phyloP scores from a whole-genome alignment of 2,888 invertebrate species.

The Metopia argyrocephala region DNA sequence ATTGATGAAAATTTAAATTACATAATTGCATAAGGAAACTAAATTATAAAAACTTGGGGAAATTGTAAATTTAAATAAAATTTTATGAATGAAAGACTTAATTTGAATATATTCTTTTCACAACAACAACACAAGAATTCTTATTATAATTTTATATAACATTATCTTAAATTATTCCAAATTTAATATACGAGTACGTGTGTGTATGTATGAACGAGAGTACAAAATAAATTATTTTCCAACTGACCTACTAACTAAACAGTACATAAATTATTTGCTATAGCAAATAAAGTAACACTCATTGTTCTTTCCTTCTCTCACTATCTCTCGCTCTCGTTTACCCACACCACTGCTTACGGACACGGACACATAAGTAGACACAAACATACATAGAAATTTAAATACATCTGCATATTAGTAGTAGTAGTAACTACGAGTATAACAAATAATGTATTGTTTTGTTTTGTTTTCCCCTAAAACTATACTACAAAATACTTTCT shows the following conservation, averaged over 20 bases:
- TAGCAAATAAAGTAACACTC: slow-evolving; percentile 10
- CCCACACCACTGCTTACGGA: neutral
- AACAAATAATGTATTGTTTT: slow-evolving; percentile 27
- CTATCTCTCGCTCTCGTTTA: neutral
- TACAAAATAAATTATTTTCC: slow-evolving; percentile 61
- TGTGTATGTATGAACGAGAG: no score
- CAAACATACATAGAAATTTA: neutral
- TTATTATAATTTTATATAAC: neutral
- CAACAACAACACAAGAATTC: neutral
- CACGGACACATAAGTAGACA: neutral
- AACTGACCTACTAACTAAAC: slow-evolving; percentile 59
- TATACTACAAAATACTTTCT: slow-evolving; percentile 46
- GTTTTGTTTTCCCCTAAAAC: slow-evolving; percentile 32
- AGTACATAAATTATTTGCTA: slow-evolving; percentile 51
- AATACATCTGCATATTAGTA: slow-evolving; percentile 33
- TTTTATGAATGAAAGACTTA: no score
- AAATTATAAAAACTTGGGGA: no score
- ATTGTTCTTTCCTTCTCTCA: neutral
- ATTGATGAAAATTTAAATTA: no score
- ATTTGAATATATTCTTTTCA: neutral
- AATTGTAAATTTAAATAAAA: no score
- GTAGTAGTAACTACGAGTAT: neutral
- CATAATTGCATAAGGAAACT: no score
- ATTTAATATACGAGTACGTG: no score
- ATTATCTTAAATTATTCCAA: slow-evolving; percentile 61